Evolutionary conservation across 2,888 invertebrate genomes (phyloP).

Genomic region (Parapristionchus giblindavisi): DNA sequence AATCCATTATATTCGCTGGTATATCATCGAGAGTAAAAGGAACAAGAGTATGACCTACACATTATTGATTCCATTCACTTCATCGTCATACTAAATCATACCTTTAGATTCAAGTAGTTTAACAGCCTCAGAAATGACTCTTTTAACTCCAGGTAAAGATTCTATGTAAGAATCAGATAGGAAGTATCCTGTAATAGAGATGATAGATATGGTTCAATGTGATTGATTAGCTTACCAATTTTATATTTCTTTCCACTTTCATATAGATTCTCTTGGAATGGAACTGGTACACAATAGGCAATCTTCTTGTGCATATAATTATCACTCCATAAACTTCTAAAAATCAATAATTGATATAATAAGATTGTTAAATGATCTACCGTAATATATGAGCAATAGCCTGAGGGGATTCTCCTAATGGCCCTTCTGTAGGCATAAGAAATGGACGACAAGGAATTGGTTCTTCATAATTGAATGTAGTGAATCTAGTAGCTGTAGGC

Average conservation of each 20-base stretch:
- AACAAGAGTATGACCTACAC: no score
- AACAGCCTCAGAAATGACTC: neutral
- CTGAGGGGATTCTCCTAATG: constrained; percentile 42
- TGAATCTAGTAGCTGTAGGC: constrained; percentile 40
- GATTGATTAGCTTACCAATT: neutral
- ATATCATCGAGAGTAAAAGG: no score
- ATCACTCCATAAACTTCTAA: constrained; percentile 32
- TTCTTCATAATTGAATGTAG: constrained; percentile 12
- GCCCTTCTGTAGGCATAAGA: constrained; percentile 41
- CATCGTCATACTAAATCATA: neutral
- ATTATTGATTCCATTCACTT: no score
- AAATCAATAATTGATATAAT: neutral
- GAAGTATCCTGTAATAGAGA: neutral
- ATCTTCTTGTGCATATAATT: constrained; percentile 36
- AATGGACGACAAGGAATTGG: constrained; percentile 43
- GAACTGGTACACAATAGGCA: constrained; percentile 41
- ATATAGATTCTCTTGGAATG: constrained; percentile 38
- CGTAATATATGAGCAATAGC: constrained; percentile 37
- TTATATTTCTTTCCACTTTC: neutral
- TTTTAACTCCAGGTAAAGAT: neutral
- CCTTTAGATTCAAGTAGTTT: neutral
- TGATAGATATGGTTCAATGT: neutral
- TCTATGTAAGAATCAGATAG: constrained; percentile 3
- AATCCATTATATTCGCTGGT: no score
- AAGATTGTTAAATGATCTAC: neutral